These are phyloP conservation scores for Colistium nudipinnis DNA, from an alignment of 2,113 vertebrate genomes.

Conservation along the genomic window DNA sequence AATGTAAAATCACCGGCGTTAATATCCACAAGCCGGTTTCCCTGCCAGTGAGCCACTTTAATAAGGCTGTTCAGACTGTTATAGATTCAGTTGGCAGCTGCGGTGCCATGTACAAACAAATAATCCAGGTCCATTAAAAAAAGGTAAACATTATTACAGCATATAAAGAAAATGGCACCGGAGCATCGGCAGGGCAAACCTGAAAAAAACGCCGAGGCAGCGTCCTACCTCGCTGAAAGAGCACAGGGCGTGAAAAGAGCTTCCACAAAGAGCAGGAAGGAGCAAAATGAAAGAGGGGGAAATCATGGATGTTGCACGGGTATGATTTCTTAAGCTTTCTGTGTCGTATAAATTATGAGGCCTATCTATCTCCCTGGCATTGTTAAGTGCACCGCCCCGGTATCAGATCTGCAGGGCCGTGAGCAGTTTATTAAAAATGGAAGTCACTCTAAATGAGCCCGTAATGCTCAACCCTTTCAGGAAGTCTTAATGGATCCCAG, in stretches of 20 bases:
- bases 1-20: conserved; percentile 27
- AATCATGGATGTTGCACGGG: conserved; percentile 13
- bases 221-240: conserved; percentile 55
- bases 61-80: conserved; percentile 44
- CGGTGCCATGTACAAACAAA: conserved; percentile 51
- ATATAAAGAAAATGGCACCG: conserved; percentile 28
- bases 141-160: conserved; percentile 52
- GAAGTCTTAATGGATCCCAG: conserved; percentile 76
- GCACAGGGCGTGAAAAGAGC: conserved; percentile 26
- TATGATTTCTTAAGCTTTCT: conserved; percentile 62
- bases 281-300: conserved; percentile 34
- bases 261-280: conserved; percentile 44
- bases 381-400: conserved; percentile 68
- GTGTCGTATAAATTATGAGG: conserved; percentile 73
- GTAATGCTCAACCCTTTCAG: conserved; percentile 75
- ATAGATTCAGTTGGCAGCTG: conserved; percentile 52
- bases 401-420: conserved; percentile 74
- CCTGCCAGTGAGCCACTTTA: conserved; percentile 52
- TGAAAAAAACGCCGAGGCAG: conserved; percentile 54
- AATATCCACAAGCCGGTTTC: conserved; percentile 25
- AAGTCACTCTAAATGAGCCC: conserved; percentile 80
- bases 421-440: conserved; percentile 84
- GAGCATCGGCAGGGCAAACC: conserved; percentile 12
- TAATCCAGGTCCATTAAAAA: conserved; percentile 52
- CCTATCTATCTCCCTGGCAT: conserved; percentile 70